Evolutionary conservation across 2,888 invertebrate genomes (phyloP).

Genomic region (Cryptocephalus primarius): DNA sequence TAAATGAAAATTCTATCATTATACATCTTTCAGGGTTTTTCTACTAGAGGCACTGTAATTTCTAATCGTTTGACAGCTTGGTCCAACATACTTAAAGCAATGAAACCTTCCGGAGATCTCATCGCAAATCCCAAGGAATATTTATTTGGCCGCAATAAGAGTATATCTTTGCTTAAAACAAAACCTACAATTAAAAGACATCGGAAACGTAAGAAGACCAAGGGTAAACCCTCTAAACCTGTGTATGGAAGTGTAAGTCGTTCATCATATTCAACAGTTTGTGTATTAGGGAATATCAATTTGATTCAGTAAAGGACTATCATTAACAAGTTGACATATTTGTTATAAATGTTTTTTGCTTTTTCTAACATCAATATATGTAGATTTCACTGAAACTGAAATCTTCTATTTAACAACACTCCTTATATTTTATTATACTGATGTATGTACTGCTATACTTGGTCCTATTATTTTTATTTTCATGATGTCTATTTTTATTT

Average conservation of each 20-base stretch:
- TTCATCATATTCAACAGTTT: not conserved
- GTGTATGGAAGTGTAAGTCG: constrained; percentile 18
- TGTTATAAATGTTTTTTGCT: too few species aligned
- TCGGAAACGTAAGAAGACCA: constrained; percentile 11
- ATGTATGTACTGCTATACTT: too few species aligned
- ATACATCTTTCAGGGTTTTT: constrained; percentile 60
- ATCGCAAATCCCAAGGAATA: constrained; percentile 63
- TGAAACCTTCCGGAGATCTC: constrained; percentile 55
- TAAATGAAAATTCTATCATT: too few species aligned
- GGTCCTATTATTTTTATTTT: too few species aligned
- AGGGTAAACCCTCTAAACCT: constrained; percentile 12
- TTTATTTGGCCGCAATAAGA: constrained; percentile 21
- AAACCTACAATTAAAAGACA: constrained; percentile 2
- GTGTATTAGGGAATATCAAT: not conserved
- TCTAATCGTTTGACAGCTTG: constrained; percentile 72
- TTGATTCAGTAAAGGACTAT: too few species aligned
- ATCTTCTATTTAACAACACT: too few species aligned
- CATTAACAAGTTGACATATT: too few species aligned
- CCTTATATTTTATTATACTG: too few species aligned
- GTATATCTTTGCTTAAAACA: constrained; percentile 2
- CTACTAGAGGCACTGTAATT: constrained; percentile 78
- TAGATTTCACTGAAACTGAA: too few species aligned
- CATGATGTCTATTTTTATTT: too few species aligned
- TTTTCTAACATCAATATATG: too few species aligned
- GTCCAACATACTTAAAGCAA: constrained; percentile 72